Evolutionary conservation across 2,888 invertebrate species (phyloP), one percentile per base, ranked within the genome.

Genomic region (Apamea epomidion): DNA sequence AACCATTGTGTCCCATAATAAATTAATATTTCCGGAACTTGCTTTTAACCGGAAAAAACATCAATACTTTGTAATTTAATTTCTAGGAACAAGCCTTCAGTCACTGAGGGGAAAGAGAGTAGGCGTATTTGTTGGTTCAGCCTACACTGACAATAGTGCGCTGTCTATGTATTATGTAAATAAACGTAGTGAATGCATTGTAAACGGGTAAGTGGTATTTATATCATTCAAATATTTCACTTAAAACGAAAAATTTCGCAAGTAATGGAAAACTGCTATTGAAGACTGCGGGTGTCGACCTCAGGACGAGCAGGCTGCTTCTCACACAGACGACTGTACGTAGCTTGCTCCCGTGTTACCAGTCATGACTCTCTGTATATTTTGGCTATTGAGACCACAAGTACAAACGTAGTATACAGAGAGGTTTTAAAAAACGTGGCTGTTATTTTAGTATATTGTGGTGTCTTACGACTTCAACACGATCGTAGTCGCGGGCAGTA

Each of bases 121-220:
- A 0, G 93, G 93, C 7, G 93, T 93, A 0, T 93, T 92, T 62
- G 62, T 92, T 12, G 93, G 92, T 3, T 68, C 89, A 2, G 76
- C 91, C 0, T 89, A 74, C n/a, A 37, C 83, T 2, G 92, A 93
- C 18, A 80, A 81, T 58, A 82, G 87, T 74, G 10, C 83, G 10
- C 25, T 83, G 18, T 32, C 68, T 2, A 68, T 91, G 74, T 90
- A 14, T 54, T 67, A 86, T 60, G 4, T 87, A 0, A 77, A 67
- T 16, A 80, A 83, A 48, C 81, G 74, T 8, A 86, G 76, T 37
- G 86, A 88, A 18, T 89, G 84, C 37, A 8, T 90, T 69, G 77
- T 92, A 16, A 87, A 87, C 67, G 92, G 91, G 92, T 92, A 87
- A 84, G 88, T 86, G 29, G n/a, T 60, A 60, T 60, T 60, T n/a